A percentile compares a stretch with the other conserved stretches of the same genome.
Conservation (phyloP, 2,888 invertebrate genomes). For the Pyralis farinalis region DNA sequence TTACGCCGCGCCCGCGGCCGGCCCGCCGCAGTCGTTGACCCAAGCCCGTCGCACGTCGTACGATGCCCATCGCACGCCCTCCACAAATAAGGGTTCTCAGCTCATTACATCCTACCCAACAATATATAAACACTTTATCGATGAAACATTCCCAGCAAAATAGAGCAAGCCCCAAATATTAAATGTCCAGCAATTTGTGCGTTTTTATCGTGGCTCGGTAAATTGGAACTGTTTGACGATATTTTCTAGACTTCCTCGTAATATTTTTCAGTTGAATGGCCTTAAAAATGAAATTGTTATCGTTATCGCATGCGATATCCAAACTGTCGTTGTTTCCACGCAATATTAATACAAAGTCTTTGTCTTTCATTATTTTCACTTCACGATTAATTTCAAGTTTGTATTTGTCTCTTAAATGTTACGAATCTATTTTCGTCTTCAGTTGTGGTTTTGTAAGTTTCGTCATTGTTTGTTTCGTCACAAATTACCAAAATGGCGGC, state of each 20-base stretch:
- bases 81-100: constrained; percentile 28
- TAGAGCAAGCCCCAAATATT: constrained; percentile 2
- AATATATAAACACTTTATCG: constrained; percentile 9
- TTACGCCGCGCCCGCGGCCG: constrained; percentile 43
- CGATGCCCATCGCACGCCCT: constrained; percentile 36
- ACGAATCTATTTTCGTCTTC: not conserved
- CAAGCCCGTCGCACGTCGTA: constrained; percentile 30
- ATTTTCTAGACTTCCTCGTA: constrained; percentile 1
- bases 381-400: not conserved
- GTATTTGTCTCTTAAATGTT: not conserved
- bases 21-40: constrained; percentile 65
- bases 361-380: not conserved
- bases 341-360: not conserved
- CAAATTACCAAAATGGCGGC: too few relatives aligned
- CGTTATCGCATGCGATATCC: constrained; percentile 2
- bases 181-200: not conserved
- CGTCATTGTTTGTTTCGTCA: not conserved
- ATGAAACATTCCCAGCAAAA: not conserved
- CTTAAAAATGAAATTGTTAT: constrained; percentile 1
- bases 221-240: constrained; percentile 7
- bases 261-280: not conserved
- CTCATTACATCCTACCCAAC: constrained; percentile 9
- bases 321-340: constrained; percentile 1
- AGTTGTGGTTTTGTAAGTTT: not conserved
- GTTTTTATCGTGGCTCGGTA: constrained; percentile 4